Conservation (phyloP, 2,113 vertebrate species). For the Oxygymnocypris stewartii region DNA sequence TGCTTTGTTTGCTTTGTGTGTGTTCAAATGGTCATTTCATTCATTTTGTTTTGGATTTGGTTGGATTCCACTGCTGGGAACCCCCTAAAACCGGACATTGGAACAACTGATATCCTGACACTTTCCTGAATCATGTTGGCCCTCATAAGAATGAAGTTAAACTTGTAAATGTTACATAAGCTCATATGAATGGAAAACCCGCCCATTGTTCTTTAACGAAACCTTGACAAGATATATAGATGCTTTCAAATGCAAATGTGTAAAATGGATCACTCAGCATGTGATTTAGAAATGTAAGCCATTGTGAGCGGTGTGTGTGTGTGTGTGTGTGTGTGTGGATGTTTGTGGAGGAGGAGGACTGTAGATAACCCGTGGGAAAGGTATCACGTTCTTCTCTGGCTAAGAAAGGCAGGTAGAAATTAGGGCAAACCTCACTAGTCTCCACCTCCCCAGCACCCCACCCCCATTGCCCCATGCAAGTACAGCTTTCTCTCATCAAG, state of each 20-base stretch:
- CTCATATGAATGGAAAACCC: constrained; percentile 6
- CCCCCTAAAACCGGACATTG: background rate
- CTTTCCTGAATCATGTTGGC: background rate
- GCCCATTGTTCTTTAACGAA: background rate
- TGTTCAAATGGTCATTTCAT: background rate
- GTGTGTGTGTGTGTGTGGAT: background rate
- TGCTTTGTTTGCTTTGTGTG: background rate
- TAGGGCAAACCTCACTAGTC: constrained; percentile 30
- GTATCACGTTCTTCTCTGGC: constrained; percentile 41
- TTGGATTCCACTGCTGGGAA: background rate
- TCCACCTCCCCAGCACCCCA: background rate
- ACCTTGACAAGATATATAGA: constrained; percentile 1
- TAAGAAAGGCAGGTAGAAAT: constrained; percentile 44
- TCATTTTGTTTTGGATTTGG: background rate
- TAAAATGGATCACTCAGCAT: constrained; percentile 31
- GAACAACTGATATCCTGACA: constrained; percentile 9
- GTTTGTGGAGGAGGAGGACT: no score
- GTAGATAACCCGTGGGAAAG: background rate
- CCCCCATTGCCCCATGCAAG: background rate
- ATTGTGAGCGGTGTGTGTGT: background rate
- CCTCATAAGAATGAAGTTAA: background rate
- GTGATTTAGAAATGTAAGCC: constrained; percentile 11
- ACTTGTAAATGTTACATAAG: background rate
- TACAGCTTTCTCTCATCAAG: background rate
- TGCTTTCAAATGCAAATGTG: constrained; percentile 38